Evolutionary conservation across 2,113 vertebrate species (phyloP).

Genomic region (Cyanoderma ruficeps): DNA sequence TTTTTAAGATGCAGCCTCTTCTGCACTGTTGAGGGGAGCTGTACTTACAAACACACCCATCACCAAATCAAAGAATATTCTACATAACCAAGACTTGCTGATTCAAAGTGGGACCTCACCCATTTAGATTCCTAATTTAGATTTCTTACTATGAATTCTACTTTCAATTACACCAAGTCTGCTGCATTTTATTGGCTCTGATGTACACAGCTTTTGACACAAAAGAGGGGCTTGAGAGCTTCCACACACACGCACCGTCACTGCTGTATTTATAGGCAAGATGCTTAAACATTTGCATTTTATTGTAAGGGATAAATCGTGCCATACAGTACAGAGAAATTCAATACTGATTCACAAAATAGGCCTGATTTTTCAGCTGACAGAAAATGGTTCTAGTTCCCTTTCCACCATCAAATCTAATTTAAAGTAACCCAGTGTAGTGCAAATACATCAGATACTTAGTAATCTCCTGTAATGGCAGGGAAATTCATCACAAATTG

Average conservation of each 20-base stretch:
- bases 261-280: background rate
- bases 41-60: background rate
- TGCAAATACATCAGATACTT: slow-evolving; percentile 31
- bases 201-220: background rate
- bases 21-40: background rate
- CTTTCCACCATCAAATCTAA: slow-evolving; percentile 42
- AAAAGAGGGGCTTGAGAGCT: background rate
- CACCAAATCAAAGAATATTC: background rate
- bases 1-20: background rate
- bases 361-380: slow-evolving; percentile 23
- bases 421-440: slow-evolving; percentile 12
- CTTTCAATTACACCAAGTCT: background rate
- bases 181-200: background rate
- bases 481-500: slow-evolving; percentile 46
- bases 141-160: background rate
- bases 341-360: background rate
- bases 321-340: background rate
- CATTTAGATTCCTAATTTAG: background rate
- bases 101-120: background rate
- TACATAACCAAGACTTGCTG: background rate
- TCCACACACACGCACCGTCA: background rate
- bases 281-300: slow-evolving; percentile 24
- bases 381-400: background rate
- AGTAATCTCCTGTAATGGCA: slow-evolving; percentile 36
- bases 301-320: background rate